A percentile compares a stretch with the other conserved stretches of the same genome.
Evolutionary conservation across 35 echinoderm and acorn worm genomes (phyloP).

Genomic region (Antedon bifida): DNA sequence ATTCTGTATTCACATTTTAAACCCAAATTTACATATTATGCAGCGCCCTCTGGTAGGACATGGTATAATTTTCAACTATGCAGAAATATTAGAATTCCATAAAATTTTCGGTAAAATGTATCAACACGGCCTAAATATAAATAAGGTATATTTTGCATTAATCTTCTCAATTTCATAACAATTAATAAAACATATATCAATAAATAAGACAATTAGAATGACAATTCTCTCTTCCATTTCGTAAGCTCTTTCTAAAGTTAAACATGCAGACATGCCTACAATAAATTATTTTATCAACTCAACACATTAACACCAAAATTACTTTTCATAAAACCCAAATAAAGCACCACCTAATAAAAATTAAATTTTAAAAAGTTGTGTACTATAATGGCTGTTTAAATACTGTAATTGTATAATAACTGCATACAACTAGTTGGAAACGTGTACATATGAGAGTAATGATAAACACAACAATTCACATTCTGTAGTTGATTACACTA

Average conservation of each 20-base stretch:
- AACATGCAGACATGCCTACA: background rate
- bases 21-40: no score
- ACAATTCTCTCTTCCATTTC: background rate
- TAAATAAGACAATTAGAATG: background rate
- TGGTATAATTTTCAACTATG: no score
- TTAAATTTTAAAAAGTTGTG: background rate
- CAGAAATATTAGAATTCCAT: background rate
- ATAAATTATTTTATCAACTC: background rate
- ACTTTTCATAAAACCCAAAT: background rate
- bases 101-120: background rate
- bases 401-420: no score
- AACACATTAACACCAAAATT: background rate
- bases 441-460: no score
- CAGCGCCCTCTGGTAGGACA: no score
- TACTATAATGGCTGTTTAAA: no score
- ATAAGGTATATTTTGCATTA: conserved; percentile 1
- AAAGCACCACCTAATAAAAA: background rate
- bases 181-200: background rate
- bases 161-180: background rate
- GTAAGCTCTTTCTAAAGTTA: background rate
- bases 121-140: background rate
- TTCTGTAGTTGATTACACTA: no score
- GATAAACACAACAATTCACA: no score
- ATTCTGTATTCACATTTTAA: background rate
- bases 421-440: no score